Conservation (phyloP, 2,888 invertebrate species). For the Eristalinus sepulchralis region DNA sequence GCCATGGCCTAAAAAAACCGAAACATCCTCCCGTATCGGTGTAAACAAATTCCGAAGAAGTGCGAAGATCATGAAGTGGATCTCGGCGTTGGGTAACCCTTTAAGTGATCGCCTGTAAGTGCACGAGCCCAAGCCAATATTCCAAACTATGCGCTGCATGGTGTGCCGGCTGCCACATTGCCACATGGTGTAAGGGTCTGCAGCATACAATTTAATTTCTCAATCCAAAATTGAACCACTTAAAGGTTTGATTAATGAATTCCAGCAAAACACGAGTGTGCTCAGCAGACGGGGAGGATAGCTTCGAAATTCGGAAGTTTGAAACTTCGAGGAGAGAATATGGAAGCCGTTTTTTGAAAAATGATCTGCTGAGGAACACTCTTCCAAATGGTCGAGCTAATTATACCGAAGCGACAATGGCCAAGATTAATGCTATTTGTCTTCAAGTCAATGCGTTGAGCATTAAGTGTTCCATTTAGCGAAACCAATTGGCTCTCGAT, state of each 20-base stretch:
- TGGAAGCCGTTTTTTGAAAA: conserved; percentile 74
- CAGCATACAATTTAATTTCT: conserved; percentile 61
- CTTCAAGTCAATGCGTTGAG: conserved; percentile 45
- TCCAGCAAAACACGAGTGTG: conserved; percentile 51
- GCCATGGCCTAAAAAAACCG: conserved; percentile 25
- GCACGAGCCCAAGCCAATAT: not conserved
- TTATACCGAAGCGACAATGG: conserved; percentile 74
- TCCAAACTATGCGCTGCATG: conserved; percentile 22
- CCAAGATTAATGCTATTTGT: conserved; percentile 68
- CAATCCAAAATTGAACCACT: conserved; percentile 70
- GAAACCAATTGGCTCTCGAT: conserved; percentile 44
- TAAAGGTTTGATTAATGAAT: conserved; percentile 70
- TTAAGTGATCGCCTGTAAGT: conserved; percentile 25
- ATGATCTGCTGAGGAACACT: conserved; percentile 79
- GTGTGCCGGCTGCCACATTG: conserved; percentile 11
- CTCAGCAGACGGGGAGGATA: conserved; percentile 15
- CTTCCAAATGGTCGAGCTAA: conserved; percentile 78
- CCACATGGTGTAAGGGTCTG: conserved; percentile 41
- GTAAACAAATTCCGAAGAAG: conserved; percentile 59
- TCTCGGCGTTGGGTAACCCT: conserved; percentile 38
- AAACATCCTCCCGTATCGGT: conserved; percentile 36
- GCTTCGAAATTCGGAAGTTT: conserved; percentile 48
- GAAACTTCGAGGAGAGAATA: not conserved
- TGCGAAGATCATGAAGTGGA: conserved; percentile 35
- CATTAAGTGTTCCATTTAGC: conserved; percentile 57